phyloP scores from a whole-genome alignment of 92 coral and sea anemone genomes.

The Parazoanthus swiftii region DNA sequence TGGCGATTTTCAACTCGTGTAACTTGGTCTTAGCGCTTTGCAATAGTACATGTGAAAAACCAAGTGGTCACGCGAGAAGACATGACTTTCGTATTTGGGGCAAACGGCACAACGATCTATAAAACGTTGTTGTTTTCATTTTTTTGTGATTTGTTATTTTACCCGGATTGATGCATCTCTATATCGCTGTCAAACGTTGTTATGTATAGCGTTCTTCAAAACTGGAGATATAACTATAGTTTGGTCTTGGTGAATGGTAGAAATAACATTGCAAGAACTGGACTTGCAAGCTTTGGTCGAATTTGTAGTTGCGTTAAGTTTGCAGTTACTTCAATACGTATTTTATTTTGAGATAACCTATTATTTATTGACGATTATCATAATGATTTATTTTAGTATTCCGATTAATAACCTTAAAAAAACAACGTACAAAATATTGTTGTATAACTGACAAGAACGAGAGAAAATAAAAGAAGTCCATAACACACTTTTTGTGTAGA shows the following conservation, averaged over 20 bases:
- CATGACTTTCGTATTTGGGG: neutral
- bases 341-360: conserved; percentile 24
- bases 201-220: neutral
- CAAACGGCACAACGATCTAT: neutral
- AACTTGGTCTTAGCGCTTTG: neutral
- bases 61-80: neutral
- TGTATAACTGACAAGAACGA: neutral
- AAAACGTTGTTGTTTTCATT: neutral
- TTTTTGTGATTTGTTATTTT: too few species aligned
- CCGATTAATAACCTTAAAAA: neutral
- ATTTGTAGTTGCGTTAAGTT: neutral
- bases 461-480: neutral
- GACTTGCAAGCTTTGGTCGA: neutral
- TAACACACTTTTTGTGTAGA: neutral
- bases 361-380: conserved; percentile 29
- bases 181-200: neutral
- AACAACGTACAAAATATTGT: neutral
- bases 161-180: too few species aligned
- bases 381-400: conserved; percentile 38
- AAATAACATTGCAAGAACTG: neutral
- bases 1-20: neutral
- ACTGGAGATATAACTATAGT: too few species aligned
- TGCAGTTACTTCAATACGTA: neutral
- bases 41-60: neutral
- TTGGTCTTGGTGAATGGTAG: neutral